Conservation (phyloP, 2,888 invertebrate species). For the Nemoura dubitans region DNA sequence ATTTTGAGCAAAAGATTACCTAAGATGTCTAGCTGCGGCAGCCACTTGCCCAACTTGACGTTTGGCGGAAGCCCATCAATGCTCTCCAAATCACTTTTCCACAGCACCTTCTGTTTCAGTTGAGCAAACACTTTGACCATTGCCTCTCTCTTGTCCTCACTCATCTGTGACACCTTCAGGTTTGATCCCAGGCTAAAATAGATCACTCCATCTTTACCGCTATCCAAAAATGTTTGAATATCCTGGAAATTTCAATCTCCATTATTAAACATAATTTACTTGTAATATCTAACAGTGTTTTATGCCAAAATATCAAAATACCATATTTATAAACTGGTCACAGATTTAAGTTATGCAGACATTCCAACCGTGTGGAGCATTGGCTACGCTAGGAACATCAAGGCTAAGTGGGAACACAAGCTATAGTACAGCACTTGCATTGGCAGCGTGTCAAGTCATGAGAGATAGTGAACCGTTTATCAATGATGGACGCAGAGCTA, state of each 20-base stretch:
- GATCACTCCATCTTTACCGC: constrained; percentile 52
- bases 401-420: too few relatives aligned
- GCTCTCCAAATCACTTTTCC: constrained; percentile 54
- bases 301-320: too few relatives aligned
- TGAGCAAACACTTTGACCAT: constrained; percentile 53
- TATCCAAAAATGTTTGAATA: constrained; percentile 51
- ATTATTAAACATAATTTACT: background rate
- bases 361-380: too few relatives aligned
- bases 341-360: too few relatives aligned
- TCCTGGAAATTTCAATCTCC: constrained; percentile 33
- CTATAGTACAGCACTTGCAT: too few relatives aligned
- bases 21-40: constrained; percentile 56
- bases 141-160: constrained; percentile 49
- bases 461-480: too few relatives aligned
- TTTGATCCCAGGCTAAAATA: constrained; percentile 54
- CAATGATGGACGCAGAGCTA: too few relatives aligned
- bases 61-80: constrained; percentile 53
- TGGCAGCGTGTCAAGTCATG: too few relatives aligned
- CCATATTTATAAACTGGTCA: too few relatives aligned
- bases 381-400: too few relatives aligned
- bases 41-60: constrained; percentile 54
- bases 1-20: too few relatives aligned
- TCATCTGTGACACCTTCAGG: constrained; percentile 50
- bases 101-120: constrained; percentile 54
- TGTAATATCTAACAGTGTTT: background rate